Evolutionary conservation across 2,113 vertebrate genomes (phyloP), one percentile per base, ranked within the genome.

Genomic region (Gallinago undulata): DNA sequence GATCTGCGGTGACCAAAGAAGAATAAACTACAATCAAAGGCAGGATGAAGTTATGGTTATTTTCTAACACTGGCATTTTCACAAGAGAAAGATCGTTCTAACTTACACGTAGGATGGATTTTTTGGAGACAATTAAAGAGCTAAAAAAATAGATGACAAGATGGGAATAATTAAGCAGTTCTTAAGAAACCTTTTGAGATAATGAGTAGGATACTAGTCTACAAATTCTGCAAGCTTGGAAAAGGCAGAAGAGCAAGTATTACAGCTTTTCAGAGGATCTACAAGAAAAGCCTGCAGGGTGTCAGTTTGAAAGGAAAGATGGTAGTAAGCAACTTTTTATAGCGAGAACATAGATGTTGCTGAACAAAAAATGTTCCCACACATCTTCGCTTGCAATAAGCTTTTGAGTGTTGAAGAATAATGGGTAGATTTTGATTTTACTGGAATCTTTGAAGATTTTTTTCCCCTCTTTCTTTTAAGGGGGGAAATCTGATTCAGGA

Each of bases 321-420:
- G 41, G 83, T 59, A 87, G 69, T 70, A 94, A 94, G 84, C 62
- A 90, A 87, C 39, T 74, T 87, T 84, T 94, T 85, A 89, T 79
- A 87, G 62, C 30, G 84, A 63, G 76, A 89, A 66, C 30, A 84
- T 85, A 87, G 68, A 37, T 57, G 66, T n/a, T 79, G 75, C 72
- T 92, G 91, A 81, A 88, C 89, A 93, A 87, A 87, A 88, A 82
- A n/a, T 41, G 22, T 69, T 92, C 69, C 66, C 35, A 62, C 76
- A 84, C 45, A 82, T 68, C 62, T 68, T 75, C 22, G 57, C 73
- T 89, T 87, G 43, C 51, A 72, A 37, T 45, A 62, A 73, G 48
- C 6, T 93, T 87, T 84, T 66, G 33, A 84, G 30, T 39, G 31
- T n/a, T 86, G 62, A 84, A 82, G 66, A 92, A 62, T 31, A 96